Conservation (phyloP, 1,140 invertebrate genomes). For the Musca domestica region DNA sequence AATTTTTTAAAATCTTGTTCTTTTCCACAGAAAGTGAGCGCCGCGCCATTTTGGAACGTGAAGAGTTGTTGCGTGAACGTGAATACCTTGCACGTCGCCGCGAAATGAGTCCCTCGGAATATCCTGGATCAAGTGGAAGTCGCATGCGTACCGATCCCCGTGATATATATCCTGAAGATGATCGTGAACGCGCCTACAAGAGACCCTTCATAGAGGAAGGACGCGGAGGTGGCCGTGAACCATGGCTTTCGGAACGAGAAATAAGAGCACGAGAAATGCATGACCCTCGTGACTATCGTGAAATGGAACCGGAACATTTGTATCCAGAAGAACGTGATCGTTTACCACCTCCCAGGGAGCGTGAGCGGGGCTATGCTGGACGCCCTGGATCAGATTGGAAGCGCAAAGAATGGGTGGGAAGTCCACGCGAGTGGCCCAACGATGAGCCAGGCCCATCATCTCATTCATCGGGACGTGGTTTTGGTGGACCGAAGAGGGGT, state of each 20-base stretch:
- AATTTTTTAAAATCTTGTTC: background rate
- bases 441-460: conserved; percentile 35
- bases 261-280: conserved; percentile 35
- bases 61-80: conserved; percentile 40
- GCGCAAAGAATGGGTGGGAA: background rate
- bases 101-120: conserved; percentile 36
- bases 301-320: conserved; percentile 35
- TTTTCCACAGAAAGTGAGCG: conserved; percentile 33
- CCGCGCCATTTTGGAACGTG: conserved; percentile 34
- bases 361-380: conserved; percentile 33
- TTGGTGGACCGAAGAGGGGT: conserved; percentile 43
- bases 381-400: background rate
- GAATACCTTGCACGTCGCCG: conserved; percentile 37
- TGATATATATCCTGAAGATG: conserved; percentile 47
- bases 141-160: conserved; percentile 33
- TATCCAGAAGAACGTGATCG: conserved; percentile 43
- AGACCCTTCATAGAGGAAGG: conserved; percentile 44
- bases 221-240: conserved; percentile 42
- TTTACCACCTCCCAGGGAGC: conserved; percentile 34
- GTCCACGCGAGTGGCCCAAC: conserved; percentile 34
- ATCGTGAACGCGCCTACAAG: conserved; percentile 40
- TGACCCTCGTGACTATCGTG: conserved; percentile 41
- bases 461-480: conserved; percentile 39
- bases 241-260: conserved; percentile 43
- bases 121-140: conserved; percentile 23